These are phyloP conservation scores for Gallinago stenura DNA, from an alignment of 2,797 vertebrate genomes.

Conservation along the genomic window DNA sequence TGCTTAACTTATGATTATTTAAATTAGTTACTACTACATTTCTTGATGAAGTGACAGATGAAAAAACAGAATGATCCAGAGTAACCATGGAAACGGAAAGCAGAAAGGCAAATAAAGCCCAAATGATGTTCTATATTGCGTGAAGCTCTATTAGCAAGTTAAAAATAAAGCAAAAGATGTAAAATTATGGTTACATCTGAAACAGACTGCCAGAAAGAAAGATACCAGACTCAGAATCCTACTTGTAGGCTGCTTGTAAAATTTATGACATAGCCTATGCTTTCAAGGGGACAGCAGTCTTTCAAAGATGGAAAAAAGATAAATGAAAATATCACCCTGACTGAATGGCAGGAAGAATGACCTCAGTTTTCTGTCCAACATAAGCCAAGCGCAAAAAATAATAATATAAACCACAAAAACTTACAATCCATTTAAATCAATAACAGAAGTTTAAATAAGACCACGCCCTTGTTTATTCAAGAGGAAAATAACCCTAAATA, in stretches of 20 bases:
- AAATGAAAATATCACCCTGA: neutral
- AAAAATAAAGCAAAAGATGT: neutral
- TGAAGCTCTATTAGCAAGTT: neutral
- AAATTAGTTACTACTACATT: conserved; percentile 39
- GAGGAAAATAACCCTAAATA: neutral
- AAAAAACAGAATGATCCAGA: conserved; percentile 18
- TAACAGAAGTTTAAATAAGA: neutral
- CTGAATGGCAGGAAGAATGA: neutral
- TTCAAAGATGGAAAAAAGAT: neutral
- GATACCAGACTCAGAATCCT: neutral
- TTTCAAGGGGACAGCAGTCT: neutral
- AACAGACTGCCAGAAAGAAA: neutral
- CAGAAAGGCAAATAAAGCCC: conserved; percentile 17
- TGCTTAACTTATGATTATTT: neutral
- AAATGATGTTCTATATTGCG: neutral
- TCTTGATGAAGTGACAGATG: neutral
- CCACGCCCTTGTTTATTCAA: neutral
- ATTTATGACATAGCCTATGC: neutral
- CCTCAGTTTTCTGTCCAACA: neutral
- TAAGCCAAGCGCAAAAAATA: neutral
- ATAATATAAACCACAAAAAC: neutral
- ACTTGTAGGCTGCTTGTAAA: neutral
- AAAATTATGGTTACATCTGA: conserved; percentile 1
- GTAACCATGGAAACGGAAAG: conserved; percentile 20
- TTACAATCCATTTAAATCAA: neutral